These are phyloP conservation scores for Belonocnema kinseyi DNA, from an alignment of 1,140 invertebrate species.

Conservation along the genomic window DNA sequence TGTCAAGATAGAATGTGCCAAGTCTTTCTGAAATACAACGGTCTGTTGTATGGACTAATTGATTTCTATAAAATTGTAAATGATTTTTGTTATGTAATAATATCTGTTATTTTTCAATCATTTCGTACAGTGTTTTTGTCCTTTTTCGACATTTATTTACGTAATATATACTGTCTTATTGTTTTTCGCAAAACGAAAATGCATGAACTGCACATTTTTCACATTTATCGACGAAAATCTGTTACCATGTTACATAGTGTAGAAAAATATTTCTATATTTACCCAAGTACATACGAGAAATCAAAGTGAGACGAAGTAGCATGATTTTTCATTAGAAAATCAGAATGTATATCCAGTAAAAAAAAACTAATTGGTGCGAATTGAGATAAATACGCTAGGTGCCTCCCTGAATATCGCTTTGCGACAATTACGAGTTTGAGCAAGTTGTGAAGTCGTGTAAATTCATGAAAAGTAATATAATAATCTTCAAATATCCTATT, in stretches of 20 bases:
- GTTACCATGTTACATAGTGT: background rate
- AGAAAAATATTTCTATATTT: background rate
- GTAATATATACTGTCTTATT: background rate
- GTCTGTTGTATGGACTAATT: background rate
- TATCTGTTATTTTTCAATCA: background rate
- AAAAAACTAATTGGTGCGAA: too few species aligned
- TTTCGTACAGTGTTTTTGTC: background rate
- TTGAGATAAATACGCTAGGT: too few species aligned
- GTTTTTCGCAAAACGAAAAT: background rate
- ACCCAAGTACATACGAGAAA: constrained; percentile 39
- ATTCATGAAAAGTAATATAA: too few species aligned
- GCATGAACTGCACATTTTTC: background rate
- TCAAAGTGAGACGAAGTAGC: constrained; percentile 39
- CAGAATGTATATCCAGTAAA: background rate
- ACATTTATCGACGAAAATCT: constrained; percentile 10
- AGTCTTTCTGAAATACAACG: constrained; percentile 52
- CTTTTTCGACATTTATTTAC: background rate
- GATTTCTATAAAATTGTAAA: background rate
- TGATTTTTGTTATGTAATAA: background rate
- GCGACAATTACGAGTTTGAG: too few species aligned
- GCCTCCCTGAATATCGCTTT: too few species aligned
- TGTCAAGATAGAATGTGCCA: constrained; percentile 39
- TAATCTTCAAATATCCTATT: too few species aligned
- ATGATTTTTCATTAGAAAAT: background rate
- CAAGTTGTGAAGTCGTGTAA: too few species aligned